phyloP scores from a whole-genome alignment of 2,113 vertebrate species.

The Chunga burmeisteri region DNA sequence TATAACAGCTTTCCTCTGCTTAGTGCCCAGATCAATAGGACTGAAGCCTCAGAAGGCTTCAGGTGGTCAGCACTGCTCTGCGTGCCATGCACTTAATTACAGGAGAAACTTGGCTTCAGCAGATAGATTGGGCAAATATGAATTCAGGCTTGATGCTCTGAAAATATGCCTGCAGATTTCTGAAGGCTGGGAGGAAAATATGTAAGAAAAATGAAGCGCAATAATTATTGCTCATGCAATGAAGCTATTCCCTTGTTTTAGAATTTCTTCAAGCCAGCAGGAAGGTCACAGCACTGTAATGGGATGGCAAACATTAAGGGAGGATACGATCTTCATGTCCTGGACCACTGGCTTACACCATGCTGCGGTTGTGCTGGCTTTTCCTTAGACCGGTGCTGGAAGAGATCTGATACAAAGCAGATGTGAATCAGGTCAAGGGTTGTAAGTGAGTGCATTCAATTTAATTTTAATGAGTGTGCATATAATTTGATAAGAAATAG shows the following conservation, averaged over 20 bases:
- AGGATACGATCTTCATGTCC: fast-evolving
- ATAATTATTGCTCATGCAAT: neutral
- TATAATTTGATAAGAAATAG: neutral
- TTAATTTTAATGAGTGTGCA: neutral
- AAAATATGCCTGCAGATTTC: neutral
- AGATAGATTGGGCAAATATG: neutral
- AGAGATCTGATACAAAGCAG: neutral
- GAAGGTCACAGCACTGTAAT: neutral
- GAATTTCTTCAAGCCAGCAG: neutral
- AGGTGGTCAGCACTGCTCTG: neutral
- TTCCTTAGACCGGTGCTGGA: neutral
- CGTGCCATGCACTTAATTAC: neutral
- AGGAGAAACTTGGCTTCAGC: neutral
- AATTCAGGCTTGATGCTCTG: neutral
- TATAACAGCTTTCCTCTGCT: neutral
- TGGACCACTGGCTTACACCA: fast-evolving
- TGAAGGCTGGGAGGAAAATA: neutral
- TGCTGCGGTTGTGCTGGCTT: neutral
- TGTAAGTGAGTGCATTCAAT: neutral
- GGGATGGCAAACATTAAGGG: neutral
- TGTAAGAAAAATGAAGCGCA: neutral
- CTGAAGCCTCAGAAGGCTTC: neutral
- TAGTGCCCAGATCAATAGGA: neutral
- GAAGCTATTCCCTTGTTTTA: neutral
- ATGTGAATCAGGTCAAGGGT: fast-evolving